Percentiles rank a stretch among this genome's conserved stretches.
phyloP scores from a whole-genome alignment of 2,797 vertebrate genomes.

The Cynopterus sphinx region DNA sequence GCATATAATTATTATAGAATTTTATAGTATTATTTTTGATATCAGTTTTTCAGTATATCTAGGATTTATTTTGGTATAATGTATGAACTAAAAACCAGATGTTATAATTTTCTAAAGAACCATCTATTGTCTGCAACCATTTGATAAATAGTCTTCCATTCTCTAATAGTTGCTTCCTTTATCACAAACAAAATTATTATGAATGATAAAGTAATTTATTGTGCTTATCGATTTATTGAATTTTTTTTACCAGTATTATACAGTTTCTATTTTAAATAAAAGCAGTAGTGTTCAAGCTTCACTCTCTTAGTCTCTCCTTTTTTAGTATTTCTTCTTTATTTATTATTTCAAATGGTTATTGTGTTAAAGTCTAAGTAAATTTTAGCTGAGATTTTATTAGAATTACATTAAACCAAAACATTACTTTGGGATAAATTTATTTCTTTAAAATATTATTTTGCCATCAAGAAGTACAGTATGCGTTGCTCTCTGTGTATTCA shows the following conservation, averaged over 20 bases:
- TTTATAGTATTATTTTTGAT: neutral
- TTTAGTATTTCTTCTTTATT: neutral
- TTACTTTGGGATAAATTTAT: neutral
- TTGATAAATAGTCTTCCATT: neutral
- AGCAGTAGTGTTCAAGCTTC: no score
- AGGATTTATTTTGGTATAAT: neutral
- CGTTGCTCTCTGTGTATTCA: neutral
- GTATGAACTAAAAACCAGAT: neutral
- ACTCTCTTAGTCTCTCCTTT: neutral
- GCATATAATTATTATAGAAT: neutral
- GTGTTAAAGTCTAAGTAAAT: neutral
- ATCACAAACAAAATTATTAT: conserved; percentile 18
- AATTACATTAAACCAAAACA: neutral
- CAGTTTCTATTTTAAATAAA: neutral
- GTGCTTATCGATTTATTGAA: neutral
- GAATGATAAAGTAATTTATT: neutral
- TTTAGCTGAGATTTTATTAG: neutral
- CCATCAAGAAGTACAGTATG: neutral
- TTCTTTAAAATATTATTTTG: conserved; percentile 4
- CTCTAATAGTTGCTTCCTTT: neutral
- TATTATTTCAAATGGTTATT: neutral
- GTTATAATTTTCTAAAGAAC: neutral
- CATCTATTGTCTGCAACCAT: neutral
- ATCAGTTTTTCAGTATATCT: neutral
- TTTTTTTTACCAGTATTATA: neutral